Percentiles rank a stretch among this genome's conserved stretches.
phyloP scores from a whole-genome alignment of 2,797 vertebrate genomes.

The Thripadectes ignobilis region DNA sequence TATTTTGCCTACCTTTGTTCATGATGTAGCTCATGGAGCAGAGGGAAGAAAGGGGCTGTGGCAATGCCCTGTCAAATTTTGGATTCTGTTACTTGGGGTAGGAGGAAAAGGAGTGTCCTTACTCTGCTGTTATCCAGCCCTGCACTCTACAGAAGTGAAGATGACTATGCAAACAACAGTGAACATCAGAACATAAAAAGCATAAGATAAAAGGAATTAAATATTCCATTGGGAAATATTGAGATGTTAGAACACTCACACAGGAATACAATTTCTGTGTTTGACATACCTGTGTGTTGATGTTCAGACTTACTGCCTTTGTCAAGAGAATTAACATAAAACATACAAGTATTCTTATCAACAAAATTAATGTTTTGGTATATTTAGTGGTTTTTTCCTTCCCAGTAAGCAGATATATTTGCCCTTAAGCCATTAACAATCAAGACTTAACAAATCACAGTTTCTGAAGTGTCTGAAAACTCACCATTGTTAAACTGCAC shows the following conservation, averaged over 20 bases:
- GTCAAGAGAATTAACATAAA: constrained; percentile 10
- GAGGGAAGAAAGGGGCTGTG: neutral
- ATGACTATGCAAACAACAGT: neutral
- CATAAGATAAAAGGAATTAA: neutral
- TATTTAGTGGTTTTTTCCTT: neutral
- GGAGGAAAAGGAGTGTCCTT: neutral
- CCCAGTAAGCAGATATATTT: neutral
- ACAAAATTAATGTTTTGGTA: neutral
- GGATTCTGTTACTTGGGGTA: neutral
- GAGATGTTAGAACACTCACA: neutral
- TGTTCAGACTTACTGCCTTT: neutral
- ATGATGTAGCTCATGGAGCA: neutral
- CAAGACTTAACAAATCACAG: constrained; percentile 9
- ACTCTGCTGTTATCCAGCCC: neutral
- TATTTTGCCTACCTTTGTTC: neutral
- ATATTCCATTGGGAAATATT: neutral
- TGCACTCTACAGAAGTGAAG: neutral
- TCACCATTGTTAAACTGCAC: constrained; percentile 11
- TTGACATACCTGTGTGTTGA: neutral
- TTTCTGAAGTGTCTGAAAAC: constrained; percentile 39
- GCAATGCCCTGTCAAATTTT: neutral
- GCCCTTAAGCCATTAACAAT: constrained; percentile 43
- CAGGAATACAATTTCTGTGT: neutral
- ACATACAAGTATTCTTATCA: neutral
- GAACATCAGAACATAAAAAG: neutral